A percentile compares a stretch with the other conserved stretches of the same genome.
Evolutionary conservation across 2,888 invertebrate species (phyloP).

Genomic region (Malachius bipustulatus): DNA sequence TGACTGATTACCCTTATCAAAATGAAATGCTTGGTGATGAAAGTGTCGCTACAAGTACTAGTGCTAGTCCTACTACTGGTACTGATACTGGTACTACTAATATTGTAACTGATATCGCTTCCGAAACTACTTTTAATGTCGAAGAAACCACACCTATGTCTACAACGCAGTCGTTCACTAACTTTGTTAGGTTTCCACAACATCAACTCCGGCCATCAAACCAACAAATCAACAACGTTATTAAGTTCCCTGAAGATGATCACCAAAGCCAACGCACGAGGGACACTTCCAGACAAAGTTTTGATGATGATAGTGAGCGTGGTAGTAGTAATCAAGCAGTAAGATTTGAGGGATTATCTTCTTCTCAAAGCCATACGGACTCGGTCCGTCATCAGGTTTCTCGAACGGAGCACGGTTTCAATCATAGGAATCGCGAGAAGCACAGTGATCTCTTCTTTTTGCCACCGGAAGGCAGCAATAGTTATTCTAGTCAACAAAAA

Average conservation of each 20-base stretch:
- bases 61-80: background rate
- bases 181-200: background rate
- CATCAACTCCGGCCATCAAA: too few species aligned
- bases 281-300: slow-evolving; percentile 3
- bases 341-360: too few species aligned
- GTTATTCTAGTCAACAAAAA: slow-evolving; percentile 23
- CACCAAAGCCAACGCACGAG: background rate
- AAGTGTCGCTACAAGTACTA: background rate
- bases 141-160: too few species aligned
- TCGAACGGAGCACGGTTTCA: slow-evolving; percentile 1
- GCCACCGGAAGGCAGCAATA: slow-evolving; percentile 25
- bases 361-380: too few species aligned
- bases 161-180: background rate
- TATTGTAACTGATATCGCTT: background rate
- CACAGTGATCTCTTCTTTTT: slow-evolving; percentile 24
- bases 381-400: too few species aligned
- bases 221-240: background rate
- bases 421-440: slow-evolving; percentile 24
- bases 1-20: background rate
- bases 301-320: background rate
- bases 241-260: background rate
- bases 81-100: background rate
- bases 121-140: background rate
- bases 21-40: background rate
- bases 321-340: too few species aligned